Evolutionary conservation across 2,888 invertebrate genomes (phyloP).

Genomic region (Macaria liturata): DNA sequence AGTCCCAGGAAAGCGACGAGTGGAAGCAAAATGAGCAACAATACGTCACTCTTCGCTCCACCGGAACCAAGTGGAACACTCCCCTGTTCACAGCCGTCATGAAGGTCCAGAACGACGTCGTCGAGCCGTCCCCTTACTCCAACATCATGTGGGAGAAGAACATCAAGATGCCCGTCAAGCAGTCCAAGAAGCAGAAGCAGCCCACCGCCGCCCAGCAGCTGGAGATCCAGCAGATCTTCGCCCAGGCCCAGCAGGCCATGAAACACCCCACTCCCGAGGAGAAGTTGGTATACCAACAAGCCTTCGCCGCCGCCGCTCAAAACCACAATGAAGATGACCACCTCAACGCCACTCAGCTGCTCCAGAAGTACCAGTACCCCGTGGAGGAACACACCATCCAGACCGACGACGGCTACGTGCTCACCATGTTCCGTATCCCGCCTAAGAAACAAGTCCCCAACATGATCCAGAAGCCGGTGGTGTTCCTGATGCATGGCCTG

Average conservation of each 20-base stretch:
- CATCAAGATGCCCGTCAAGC: constrained; percentile 47
- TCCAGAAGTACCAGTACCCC: constrained; percentile 60
- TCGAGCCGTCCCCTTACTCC: constrained; percentile 31
- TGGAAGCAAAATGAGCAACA: constrained; percentile 23
- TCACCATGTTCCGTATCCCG: constrained; percentile 71
- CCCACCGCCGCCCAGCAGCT: constrained; percentile 35
- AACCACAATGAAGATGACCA: constrained; percentile 45
- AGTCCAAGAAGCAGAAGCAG: constrained; percentile 38
- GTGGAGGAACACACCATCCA: constrained; percentile 65
- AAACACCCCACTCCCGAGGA: constrained; percentile 56
- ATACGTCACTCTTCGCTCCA: constrained; percentile 16
- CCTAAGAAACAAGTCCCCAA: constrained; percentile 48
- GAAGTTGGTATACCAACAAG: constrained; percentile 55
- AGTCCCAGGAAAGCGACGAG: constrained; percentile 34
- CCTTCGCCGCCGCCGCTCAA: constrained; percentile 42
- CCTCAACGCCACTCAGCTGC: constrained; percentile 59
- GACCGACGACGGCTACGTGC: constrained; percentile 72
- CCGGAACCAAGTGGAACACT: constrained; percentile 39
- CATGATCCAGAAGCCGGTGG: constrained; percentile 60
- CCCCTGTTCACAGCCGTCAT: constrained; percentile 40
- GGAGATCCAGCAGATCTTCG: constrained; percentile 60
- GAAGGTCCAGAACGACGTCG: constrained; percentile 38
- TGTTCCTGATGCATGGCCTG: constrained; percentile 85
- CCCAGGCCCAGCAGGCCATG: constrained; percentile 59
- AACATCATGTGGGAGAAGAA: constrained; percentile 49